These are phyloP conservation scores for Alexandromys fortis DNA, from an alignment of 2,113 vertebrate genomes.

Conservation along the genomic window DNA sequence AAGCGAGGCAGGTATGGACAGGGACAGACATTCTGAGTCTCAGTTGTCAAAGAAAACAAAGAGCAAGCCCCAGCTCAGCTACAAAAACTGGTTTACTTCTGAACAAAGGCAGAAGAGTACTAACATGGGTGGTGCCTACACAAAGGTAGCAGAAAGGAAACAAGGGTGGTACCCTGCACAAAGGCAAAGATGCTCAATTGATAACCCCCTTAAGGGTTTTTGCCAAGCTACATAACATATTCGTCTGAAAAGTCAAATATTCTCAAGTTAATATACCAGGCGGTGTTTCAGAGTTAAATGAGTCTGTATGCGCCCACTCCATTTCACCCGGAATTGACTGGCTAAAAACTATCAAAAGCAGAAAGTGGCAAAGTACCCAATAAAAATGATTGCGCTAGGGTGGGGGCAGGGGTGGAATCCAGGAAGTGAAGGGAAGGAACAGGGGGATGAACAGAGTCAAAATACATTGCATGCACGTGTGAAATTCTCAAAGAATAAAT, in stretches of 20 bases:
- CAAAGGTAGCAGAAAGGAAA: background rate
- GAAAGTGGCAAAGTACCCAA: background rate
- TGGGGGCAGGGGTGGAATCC: background rate
- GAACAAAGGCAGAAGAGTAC: background rate
- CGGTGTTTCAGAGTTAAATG: background rate
- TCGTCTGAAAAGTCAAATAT: background rate
- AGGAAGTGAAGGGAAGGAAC: background rate
- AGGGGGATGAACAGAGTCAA: background rate
- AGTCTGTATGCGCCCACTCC: background rate
- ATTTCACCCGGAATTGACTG: background rate
- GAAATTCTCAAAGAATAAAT: background rate
- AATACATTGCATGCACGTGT: background rate
- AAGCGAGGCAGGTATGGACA: background rate
- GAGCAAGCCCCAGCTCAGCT: background rate
- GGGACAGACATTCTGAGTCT: background rate
- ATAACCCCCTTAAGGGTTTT: background rate
- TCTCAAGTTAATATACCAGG: background rate
- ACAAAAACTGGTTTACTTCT: slow-evolving; percentile 41
- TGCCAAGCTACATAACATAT: background rate
- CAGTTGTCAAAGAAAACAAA: background rate
- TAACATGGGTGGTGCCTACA: background rate
- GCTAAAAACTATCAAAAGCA: slow-evolving; percentile 6
- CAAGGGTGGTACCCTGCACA: background rate
- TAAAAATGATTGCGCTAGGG: background rate
- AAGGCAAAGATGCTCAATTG: background rate